Evolutionary conservation across 2,113 vertebrate genomes (phyloP).

Genomic region (Fregetta grallaria): DNA sequence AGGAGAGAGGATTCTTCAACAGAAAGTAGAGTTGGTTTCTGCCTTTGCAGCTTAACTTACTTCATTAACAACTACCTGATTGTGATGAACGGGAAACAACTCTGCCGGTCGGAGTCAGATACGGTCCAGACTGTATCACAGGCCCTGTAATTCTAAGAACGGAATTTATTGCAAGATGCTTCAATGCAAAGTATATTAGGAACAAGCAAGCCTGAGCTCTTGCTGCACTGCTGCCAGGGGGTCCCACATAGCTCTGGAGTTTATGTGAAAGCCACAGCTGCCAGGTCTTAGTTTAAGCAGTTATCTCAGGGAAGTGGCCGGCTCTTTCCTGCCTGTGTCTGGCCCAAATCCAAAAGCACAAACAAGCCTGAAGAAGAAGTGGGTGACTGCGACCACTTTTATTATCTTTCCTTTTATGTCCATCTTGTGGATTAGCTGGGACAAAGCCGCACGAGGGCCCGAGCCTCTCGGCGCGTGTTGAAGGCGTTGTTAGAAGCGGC

Average conservation of each 20-base stretch:
- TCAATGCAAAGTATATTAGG: background rate
- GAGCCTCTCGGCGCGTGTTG: fast-evolving
- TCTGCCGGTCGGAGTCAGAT: background rate
- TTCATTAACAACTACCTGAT: background rate
- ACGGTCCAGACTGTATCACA: background rate
- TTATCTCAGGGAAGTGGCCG: background rate
- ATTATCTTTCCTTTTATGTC: background rate
- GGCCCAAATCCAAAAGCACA: background rate
- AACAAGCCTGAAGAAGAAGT: background rate
- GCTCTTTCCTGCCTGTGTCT: background rate
- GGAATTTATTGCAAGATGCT: background rate
- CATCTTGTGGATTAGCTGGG: background rate
- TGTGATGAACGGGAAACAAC: background rate
- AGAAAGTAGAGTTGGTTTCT: background rate
- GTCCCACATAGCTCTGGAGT: background rate
- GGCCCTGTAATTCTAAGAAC: background rate
- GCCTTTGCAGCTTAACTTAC: background rate
- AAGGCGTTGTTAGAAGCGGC: background rate
- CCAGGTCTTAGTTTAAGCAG: background rate
- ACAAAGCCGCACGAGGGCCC: background rate
- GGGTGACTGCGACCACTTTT: background rate
- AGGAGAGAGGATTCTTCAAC: background rate
- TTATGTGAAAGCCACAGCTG: background rate
- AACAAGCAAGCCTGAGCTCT: background rate
- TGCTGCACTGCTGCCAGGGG: background rate